Evolutionary conservation across 92 coral and sea anemone species (phyloP), one percentile per base, ranked within the genome.

Genomic region (Nematostella vectensis): DNA sequence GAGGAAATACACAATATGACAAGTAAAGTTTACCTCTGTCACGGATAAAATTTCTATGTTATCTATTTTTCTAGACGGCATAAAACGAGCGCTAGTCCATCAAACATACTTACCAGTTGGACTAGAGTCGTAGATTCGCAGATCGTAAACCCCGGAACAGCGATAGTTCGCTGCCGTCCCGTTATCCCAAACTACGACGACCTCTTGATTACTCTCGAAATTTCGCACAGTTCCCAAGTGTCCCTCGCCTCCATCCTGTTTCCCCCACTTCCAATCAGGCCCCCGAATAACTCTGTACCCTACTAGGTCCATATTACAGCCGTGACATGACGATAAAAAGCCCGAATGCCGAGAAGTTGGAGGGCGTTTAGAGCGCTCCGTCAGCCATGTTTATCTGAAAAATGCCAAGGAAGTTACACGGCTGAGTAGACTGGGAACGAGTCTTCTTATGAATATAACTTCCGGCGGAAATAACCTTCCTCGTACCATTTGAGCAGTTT

Each of bases 241-340:
- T 1, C 98, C 98, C 48, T 91, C 98, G 33, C 98, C 98, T 37
- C 98, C 98, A 70, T 91, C 98, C 64, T 91, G 98, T 55, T 91
- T 91, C 66, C 98, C 98, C 98, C 98, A 91, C 62, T 88, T 87
- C 98, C 98, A 91, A 68, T 91, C 98, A 2, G 98, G 98, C 24
- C 98, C 98, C 48, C 98, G 93, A 4, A 91, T 94, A 42, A 91
- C 98, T 33, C 98, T 81, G 54, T 80, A 91, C 49, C 98, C 98
- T 19, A 91, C 98, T 57, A 76, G 76, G 54, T 91, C 98, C 98
- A 91, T 91, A 49, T 55, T 57, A 47, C 33, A 29, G 38, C 4
- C 11, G 2, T 27, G 60, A 3, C 21, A 51, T 17, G 22, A 25
- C 59, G 16, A 53, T 61, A 54, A 44, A 68, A n/a, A n/a, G n/a